Conservation (phyloP, 2,797 vertebrate genomes). For the Amblyraja radiata region DNA sequence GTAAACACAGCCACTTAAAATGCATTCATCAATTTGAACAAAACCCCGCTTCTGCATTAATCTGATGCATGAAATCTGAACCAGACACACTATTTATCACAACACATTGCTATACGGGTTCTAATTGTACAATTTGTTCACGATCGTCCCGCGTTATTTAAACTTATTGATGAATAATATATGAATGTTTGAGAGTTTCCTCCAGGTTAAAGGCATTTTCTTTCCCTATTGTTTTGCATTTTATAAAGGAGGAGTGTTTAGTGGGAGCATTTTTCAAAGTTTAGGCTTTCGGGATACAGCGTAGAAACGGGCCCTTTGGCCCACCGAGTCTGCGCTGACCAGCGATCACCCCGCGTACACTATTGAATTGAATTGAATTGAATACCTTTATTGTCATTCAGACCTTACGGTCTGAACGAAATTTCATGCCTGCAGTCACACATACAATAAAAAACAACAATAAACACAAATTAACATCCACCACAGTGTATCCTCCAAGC, state of each 20-base stretch:
- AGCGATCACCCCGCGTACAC: no score
- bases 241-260: background rate
- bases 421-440: no score
- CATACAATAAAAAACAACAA: no score
- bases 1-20: conserved; percentile 33
- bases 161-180: background rate
- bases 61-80: conserved; percentile 2
- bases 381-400: no score
- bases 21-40: conserved; percentile 6
- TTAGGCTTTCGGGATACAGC: no score
- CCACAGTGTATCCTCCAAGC: no score
- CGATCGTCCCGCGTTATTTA: background rate
- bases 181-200: background rate
- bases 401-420: no score
- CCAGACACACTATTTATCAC: background rate
- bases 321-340: no score
- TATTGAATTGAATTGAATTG: no score
- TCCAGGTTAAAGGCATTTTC: background rate
- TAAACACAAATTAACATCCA: no score
- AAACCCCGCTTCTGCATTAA: background rate
- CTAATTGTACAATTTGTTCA: conserved; percentile 21
- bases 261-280: background rate
- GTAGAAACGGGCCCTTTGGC: no score
- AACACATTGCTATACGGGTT: background rate
- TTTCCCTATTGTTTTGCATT: background rate